Conservation (phyloP, 2,113 vertebrate genomes). For the Austrofundulus limnaeus region DNA sequence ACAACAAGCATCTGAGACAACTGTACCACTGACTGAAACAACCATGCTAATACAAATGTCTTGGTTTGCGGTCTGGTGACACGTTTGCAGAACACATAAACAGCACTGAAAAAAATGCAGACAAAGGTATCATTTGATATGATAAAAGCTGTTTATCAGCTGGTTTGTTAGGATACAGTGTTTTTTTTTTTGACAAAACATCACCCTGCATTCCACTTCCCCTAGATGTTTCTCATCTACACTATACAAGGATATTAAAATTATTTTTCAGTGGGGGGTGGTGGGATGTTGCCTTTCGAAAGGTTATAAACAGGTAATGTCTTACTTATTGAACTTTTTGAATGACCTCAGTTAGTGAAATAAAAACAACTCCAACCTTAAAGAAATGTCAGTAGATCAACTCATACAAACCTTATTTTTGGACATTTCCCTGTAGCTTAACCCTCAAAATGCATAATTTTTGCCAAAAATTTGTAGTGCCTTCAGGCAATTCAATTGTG, state of each 20-base stretch:
- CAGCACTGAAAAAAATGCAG: neutral
- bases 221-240: constrained; percentile 39
- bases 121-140: neutral
- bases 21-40: neutral
- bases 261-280: too few relatives aligned
- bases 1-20: constrained; percentile 21
- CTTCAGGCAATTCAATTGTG: too few relatives aligned
- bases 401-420: too few relatives aligned
- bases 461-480: too few relatives aligned
- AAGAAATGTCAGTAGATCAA: too few relatives aligned
- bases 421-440: too few relatives aligned
- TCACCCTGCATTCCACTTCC: constrained; percentile 33
- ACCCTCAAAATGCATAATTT: too few relatives aligned
- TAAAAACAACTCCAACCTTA: too few relatives aligned
- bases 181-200: constrained; percentile 39
- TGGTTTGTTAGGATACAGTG: constrained; percentile 32
- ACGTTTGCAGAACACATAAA: constrained; percentile 7
- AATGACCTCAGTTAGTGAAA: too few relatives aligned
- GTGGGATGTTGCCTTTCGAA: too few relatives aligned
- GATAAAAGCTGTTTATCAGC: constrained; percentile 35
- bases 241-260: constrained; percentile 25
- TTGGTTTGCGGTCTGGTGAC: neutral
- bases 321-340: too few relatives aligned
- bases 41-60: constrained; percentile 4
- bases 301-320: too few relatives aligned